Base-by-base conservation (phyloP, 92 coral and sea anemone genomes). In the Ricordea florida region DNA sequence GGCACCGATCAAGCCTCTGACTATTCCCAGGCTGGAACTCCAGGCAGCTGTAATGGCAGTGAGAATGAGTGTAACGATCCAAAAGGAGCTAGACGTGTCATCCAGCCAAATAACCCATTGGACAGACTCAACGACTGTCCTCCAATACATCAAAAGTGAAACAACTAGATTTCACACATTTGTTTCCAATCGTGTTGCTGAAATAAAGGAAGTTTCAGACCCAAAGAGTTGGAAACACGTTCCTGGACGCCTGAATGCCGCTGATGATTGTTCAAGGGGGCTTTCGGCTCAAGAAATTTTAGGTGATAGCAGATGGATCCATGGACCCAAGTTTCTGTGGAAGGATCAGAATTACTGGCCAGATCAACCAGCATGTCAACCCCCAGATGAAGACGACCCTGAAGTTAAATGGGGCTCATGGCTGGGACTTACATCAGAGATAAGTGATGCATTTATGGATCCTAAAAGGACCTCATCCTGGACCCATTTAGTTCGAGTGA, bases 31-130 rank as follows among this genome's bases (percentile, higher is more conserved):
- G 34, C 34, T 82, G 43, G 88, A 74, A 31, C 76, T 83, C 17
- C 82, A 74, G 57, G 89, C 89, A n/a, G 76, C 85, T 11, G 80
- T 76, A 44, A 34, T 84, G 58, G 85, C 80, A 1, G 83, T 59
- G 8, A 68, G 83, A 56, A 45, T 67, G 36, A 35, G 76, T 31
- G 15, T 43, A 33, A 67, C 57, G 30, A 24, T 83, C 16, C 53
- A 59, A 49, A 65, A 59, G 35, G 73, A 83, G 55, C 71, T 76
- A 52, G 72, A 47, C 10, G 40, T 45, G 17, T 11, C 35, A n/a
- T 35, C 51, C 40, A 35, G 33, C 38, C 65, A 66, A 32, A 72
- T 72, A n/a, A 50, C 61, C 21, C 42, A 28, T 55, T 76, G 69
- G 84, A 83, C 83, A 44, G 84, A 55, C 65, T 82, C 88, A 20